Evolutionary conservation across 2,113 vertebrate genomes (phyloP), one percentile per base, ranked within the genome.

Genomic region (Ciconia stormi): DNA sequence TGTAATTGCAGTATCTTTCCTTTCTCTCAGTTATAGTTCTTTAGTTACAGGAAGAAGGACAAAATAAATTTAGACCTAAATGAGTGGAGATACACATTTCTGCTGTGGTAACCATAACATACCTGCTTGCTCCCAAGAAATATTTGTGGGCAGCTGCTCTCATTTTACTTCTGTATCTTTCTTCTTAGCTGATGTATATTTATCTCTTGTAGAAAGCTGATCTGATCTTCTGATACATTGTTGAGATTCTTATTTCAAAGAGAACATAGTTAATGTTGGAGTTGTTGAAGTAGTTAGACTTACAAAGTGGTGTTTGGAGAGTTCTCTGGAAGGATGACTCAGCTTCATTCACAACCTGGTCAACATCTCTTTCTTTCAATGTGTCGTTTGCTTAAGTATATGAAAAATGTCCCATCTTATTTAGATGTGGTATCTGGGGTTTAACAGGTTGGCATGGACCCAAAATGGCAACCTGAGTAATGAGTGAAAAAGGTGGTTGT

Each of bases 281-380:
- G 52, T 55, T 69, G 36, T 90, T 92, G 46, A 82, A 83, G 38
- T 46, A 46, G 67, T 78, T 92, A 62, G 46, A 83, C 29, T 83
- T 83, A 30, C 11, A 34, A 81, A 70, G 42, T 36, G 21, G 20
- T 50, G 16, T 50, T 89, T 84, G 46, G 19, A 66, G 80, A 82
- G 59, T 91, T 96, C 91, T 62, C 46, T 94, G 91, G 89, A 92
- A 92, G 50, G 22, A 59, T 92, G 80, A 91, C 63, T 95, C 62
- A 67, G 29, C 83, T 74, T 93, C 32, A 22, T 91, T 81, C 79
- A 55, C 47, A 78, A 55, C 47, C 50, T 84, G 80, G 72, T 89
- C 87, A 94, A 34, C 22, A 47, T 93, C 80, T 90, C 53, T 67
- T 82, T 88, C 52, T 71, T 90, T 69, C 36, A 32, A 36, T 53